Evolutionary conservation across 1,140 invertebrate genomes (phyloP), one percentile per base, ranked within the genome.

Genomic region (Bombus difficillimus): DNA sequence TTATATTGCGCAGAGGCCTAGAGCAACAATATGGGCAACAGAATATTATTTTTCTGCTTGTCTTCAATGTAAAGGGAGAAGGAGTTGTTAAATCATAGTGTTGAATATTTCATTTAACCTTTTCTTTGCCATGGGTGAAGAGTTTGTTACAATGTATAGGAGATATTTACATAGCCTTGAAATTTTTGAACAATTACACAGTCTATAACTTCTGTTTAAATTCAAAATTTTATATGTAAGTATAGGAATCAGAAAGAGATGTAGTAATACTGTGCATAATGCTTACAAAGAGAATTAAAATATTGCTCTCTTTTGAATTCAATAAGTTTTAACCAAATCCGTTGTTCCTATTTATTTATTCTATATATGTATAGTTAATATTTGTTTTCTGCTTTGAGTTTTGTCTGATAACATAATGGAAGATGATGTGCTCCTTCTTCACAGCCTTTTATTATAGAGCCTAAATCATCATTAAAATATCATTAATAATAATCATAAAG

Each of bases 401-500:
- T 39, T 47, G 73, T 76, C 77, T 71, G 62, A 78, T 88, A 88
- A 78, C n/a, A 43, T 13, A 79, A 86, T 81, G 41, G 75, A 81
- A 74, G 66, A 83, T 62, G 74, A 88, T 83, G 80, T 84, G 86
- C 89, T 90, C 88, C 89, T 90, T 90, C 83, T 90, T 90, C 76
- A 37, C 59, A 90, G 88, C 88, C 88, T 90, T 90, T 88, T 88
- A 86, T 69, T 41, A 90, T 85, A 86, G 88, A 88, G 88, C 89
- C 88, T 90, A 90, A 90, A 72, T 88, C 78, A 75, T 90, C 72
- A 68, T 53, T 81, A 89, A 83, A 83, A 75, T 71, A 84, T 83
- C 89, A 85, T 59, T 81, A 82, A 90, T 76, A 85, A 86, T 66
- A 84, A 72, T 79, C 82, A 73, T 77, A 68, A 73, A 84, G 39